Evolutionary conservation across 2,888 invertebrate species (phyloP), one percentile per base, ranked within the genome.

Genomic region (Sinodicranocentrus sp.): DNA sequence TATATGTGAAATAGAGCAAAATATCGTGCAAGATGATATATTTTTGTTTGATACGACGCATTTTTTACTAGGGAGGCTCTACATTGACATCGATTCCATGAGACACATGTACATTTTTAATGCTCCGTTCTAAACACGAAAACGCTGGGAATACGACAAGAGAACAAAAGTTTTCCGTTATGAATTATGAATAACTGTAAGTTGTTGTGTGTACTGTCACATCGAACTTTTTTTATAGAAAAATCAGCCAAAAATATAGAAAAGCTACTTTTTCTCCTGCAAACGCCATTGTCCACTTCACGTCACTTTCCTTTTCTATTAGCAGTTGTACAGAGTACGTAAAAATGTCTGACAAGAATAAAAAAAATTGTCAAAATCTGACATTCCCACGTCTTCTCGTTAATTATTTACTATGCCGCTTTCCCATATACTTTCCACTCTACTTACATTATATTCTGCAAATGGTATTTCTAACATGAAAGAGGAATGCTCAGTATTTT

Each of bases 401-500:
- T 71, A 79, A 70, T 71, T 68, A 79, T 79, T 79, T 19, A 79
- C n/a, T n/a, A n/a, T n/a, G n/a, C n/a, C n/a, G n/a, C n/a, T n/a
- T n/a, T n/a, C n/a, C n/a, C n/a, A n/a, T n/a, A n/a, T n/a, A n/a
- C n/a, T n/a, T 75, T 39, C 39, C 39, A 8, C 6, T 39, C 39
- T 39, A 13, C 39, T 39, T 39, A 8, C 39, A n/a, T n/a, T n/a
- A n/a, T n/a, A n/a, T n/a, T n/a, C n/a, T n/a, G n/a, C n/a, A n/a
- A n/a, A n/a, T n/a, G n/a, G n/a, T n/a, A n/a, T n/a, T n/a, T n/a
- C n/a, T n/a, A n/a, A n/a, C n/a, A n/a, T n/a, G n/a, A n/a, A n/a
- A n/a, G n/a, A n/a, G n/a, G n/a, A n/a, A n/a, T n/a, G n/a, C n/a
- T n/a, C n/a, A n/a, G n/a, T n/a, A n/a, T n/a, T n/a, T n/a, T n/a